phyloP scores from a whole-genome alignment of 2,888 invertebrate genomes.

The Pyrrhosoma nymphula region DNA sequence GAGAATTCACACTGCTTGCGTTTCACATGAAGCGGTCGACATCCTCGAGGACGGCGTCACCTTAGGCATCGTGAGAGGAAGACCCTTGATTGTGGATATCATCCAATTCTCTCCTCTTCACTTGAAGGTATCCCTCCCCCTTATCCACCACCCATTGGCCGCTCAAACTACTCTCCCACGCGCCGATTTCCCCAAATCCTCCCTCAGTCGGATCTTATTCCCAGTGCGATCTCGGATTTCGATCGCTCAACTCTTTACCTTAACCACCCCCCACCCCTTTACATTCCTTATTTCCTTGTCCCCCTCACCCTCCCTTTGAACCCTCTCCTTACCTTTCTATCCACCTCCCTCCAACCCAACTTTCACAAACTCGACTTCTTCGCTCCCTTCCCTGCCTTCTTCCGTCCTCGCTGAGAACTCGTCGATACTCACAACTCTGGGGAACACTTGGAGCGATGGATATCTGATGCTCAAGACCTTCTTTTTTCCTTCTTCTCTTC shows the following conservation, averaged over 20 bases:
- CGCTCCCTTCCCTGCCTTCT: too few relatives aligned
- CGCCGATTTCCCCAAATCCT: background rate
- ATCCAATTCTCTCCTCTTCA: too few relatives aligned
- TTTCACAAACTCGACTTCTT: slow-evolving; percentile 27
- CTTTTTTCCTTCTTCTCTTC: background rate
- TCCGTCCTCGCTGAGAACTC: background rate
- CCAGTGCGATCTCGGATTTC: background rate
- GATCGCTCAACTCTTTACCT: background rate
- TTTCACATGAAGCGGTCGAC: too few relatives aligned
- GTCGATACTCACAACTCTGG: slow-evolving; percentile 8
- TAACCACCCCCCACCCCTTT: too few relatives aligned
- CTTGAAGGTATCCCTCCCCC: too few relatives aligned
- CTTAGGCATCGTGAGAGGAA: too few relatives aligned
- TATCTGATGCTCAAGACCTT: slow-evolving; percentile 36
- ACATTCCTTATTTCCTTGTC: background rate
- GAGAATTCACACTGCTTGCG: too few relatives aligned
- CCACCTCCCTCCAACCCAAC: background rate
- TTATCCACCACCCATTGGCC: background rate
- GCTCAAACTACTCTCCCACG: background rate
- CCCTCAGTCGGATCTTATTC: background rate
- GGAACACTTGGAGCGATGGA: slow-evolving; percentile 9
- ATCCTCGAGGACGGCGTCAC: too few relatives aligned
- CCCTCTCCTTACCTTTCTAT: background rate
- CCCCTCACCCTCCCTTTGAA: background rate
- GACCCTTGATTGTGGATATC: too few relatives aligned